Base-by-base conservation (phyloP, 1,140 invertebrate genomes). In the Epicauta chinensis region DNA sequence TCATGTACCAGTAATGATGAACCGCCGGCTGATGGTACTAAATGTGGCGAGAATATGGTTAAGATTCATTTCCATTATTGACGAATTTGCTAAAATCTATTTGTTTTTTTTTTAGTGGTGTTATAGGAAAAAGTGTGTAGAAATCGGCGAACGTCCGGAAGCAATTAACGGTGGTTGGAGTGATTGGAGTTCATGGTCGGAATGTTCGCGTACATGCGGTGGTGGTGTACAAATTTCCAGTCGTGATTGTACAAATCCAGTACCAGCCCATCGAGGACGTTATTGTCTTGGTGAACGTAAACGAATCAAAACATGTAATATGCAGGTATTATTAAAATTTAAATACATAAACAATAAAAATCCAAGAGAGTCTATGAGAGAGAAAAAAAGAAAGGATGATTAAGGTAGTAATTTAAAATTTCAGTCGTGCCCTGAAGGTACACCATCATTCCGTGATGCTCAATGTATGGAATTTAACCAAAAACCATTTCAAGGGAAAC, bases 101-200 rank as follows among this genome's bases (percentile, higher is more conserved):
- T n/a, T n/a, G n/a, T n/a, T n/a, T n/a, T n/a, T n/a, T n/a, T 55
- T 56, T 12, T 60, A 84, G 81, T 86, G 84, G 84, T 86, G 84
- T 67, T 77, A 76, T 46, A 71, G 70, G 50, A 78, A 77, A 31
- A 67, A 80, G 50, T 87, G 83, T 69, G 77, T 82, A 10, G 74
- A 75, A 49, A 79, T 82, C 55, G 80, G 80, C 0, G 73, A 77
- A 17, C 68, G 79, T 47, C 81, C 81, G 1, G 64, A 73, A 34
- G 77, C 81, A 16, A 76, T 83, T 23, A 73, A 84, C 62, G 83
- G 83, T 5, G 78, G 80, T 55, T 86, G 83, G 83, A 77, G 81
- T 9, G 62, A 73, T 13, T 82, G 78, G 81, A 71, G 75, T 14
- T 47, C 64, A 1, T 80, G 77, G 75, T 71, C 74, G 4, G 51